phyloP scores from a whole-genome alignment of 2,888 invertebrate species.

The Oligia fasciuncula region DNA sequence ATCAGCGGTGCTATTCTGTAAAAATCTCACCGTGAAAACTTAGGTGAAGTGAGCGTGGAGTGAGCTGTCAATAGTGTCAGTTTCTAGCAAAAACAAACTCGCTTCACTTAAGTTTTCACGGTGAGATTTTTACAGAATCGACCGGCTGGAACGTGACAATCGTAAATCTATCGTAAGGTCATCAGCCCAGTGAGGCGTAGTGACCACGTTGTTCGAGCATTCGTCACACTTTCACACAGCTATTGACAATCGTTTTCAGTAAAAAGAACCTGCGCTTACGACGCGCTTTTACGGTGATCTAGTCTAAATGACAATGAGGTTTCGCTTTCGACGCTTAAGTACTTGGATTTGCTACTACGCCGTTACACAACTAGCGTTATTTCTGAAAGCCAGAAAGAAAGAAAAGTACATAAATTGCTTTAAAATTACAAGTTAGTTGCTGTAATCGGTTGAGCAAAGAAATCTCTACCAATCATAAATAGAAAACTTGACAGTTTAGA shows the following conservation, averaged over 20 bases:
- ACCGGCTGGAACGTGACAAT: conserved; percentile 23
- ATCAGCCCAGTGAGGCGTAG: conserved; percentile 48
- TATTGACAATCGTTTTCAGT: conserved; percentile 54
- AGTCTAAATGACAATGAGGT: conserved; percentile 25
- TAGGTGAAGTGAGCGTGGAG: too few relatives aligned
- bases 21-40: too few relatives aligned
- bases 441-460: not conserved
- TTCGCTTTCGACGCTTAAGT: conserved; percentile 22
- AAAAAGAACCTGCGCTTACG: conserved; percentile 45
- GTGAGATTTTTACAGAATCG: too few relatives aligned
- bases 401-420: not conserved
- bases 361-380: not conserved
- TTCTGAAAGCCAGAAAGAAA: conserved; percentile 3
- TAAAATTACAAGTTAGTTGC: not conserved
- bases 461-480: not conserved
- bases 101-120: too few relatives aligned
- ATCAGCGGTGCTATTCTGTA: not conserved
- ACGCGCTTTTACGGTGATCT: conserved; percentile 37
- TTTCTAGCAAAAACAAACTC: too few relatives aligned
- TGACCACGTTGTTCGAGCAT: conserved; percentile 43
- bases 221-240: conserved; percentile 63
- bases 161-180: conserved; percentile 50
- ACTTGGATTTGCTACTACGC: conserved; percentile 11
- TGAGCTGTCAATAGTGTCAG: too few relatives aligned
- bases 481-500: not conserved